Evolutionary conservation across 2,113 vertebrate genomes (phyloP).

Genomic region (Pipra filicauda): DNA sequence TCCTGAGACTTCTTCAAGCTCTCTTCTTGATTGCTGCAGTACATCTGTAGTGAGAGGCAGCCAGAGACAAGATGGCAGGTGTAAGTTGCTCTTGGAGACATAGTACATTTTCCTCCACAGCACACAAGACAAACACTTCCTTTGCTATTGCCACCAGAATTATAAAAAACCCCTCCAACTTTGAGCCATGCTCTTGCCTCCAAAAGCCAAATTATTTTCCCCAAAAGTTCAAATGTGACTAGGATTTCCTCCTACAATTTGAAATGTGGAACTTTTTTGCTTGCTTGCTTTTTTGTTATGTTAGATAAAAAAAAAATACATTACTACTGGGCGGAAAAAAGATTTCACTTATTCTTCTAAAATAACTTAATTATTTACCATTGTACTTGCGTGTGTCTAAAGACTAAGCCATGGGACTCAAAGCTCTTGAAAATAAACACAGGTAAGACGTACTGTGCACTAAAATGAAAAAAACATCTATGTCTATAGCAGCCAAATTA

Average conservation of each 20-base stretch:
- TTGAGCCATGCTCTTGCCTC: not conserved
- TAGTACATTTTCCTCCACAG: not conserved
- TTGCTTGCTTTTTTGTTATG: not conserved
- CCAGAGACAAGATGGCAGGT: conserved; percentile 45
- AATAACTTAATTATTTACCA: not conserved
- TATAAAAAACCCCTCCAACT: not conserved
- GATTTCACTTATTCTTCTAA: not conserved
- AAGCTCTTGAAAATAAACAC: not conserved
- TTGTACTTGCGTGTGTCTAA: accelerated
- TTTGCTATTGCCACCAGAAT: not conserved
- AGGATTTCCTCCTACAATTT: not conserved
- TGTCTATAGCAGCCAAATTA: not conserved
- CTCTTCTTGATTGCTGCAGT: conserved; percentile 45
- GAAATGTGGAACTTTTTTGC: not conserved
- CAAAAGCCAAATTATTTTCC: not conserved
- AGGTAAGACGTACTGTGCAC: not conserved
- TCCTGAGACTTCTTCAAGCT: conserved; percentile 18
- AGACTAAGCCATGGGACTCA: not conserved
- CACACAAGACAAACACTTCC: not conserved
- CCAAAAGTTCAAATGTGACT: not conserved
- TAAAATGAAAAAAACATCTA: not conserved
- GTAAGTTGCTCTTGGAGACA: conserved; percentile 8
- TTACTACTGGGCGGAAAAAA: not conserved
- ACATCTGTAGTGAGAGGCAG: conserved; percentile 46
- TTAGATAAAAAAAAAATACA: not conserved